Percentiles rank a stretch among this genome's conserved stretches.
Conservation (phyloP, 2,113 vertebrate species). For the Lutjanus erythropterus region DNA sequence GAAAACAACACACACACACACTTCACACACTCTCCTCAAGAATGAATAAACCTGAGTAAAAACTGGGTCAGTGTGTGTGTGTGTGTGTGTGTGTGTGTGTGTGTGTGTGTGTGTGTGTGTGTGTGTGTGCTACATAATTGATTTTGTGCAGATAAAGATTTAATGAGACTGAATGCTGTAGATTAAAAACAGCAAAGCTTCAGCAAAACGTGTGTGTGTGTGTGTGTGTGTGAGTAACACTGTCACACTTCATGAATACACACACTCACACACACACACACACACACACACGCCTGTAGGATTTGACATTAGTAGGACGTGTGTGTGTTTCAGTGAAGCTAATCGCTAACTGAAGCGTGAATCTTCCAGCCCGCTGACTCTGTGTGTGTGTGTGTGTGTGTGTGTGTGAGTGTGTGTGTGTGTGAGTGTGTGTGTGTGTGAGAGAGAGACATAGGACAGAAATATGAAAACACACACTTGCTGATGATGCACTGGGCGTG, state of each 20-base stretch:
- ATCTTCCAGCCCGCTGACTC: slow-evolving; percentile 16
- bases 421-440: not conserved
- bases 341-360: slow-evolving; percentile 41
- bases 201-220: not conserved
- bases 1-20: not conserved
- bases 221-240: too few relatives aligned
- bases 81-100: slow-evolving; percentile 20
- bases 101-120: slow-evolving; percentile 37
- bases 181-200: not conserved
- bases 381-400: not conserved
- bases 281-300: slow-evolving; percentile 26
- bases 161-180: slow-evolving; percentile 39
- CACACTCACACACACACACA: not conserved
- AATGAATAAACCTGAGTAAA: slow-evolving; percentile 1
- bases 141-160: slow-evolving; percentile 35
- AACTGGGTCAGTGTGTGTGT: slow-evolving; percentile 57
- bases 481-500: slow-evolving; percentile 17
- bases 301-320: slow-evolving; percentile 38
- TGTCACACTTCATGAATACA: not conserved
- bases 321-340: slow-evolving; percentile 15
- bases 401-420: not conserved
- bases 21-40: not conserved
- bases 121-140: slow-evolving; percentile 42
- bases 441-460: not conserved
- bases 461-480: slow-evolving; percentile 6